These are phyloP conservation scores for Chorisops tibialis DNA, from an alignment of 2,888 invertebrate genomes.

Conservation along the genomic window DNA sequence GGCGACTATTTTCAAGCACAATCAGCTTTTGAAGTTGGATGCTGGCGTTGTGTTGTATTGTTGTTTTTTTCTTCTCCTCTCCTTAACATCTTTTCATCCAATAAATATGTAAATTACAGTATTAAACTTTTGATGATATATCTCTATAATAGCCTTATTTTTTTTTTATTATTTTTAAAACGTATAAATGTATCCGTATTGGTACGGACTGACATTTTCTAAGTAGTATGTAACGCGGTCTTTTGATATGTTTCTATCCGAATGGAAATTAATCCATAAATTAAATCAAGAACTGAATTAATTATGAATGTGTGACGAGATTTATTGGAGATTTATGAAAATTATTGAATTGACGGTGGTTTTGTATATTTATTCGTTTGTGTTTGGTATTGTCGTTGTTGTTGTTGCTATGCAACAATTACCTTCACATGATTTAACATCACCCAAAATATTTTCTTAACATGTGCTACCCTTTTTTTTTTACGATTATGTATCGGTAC, in stretches of 20 bases:
- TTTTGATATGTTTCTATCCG: background rate
- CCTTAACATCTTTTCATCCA: too few species aligned
- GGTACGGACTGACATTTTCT: background rate
- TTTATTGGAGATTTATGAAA: constrained; percentile 28
- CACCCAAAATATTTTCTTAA: constrained; percentile 44
- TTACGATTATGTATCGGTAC: background rate
- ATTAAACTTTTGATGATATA: too few species aligned
- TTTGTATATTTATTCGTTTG: background rate
- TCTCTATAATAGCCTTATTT: too few species aligned
- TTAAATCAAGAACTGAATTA: constrained; percentile 24
- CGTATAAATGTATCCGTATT: background rate
- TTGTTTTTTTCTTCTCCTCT: too few species aligned
- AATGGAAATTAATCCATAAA: constrained; percentile 26
- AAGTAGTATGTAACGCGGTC: background rate
- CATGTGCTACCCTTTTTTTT: constrained; percentile 36
- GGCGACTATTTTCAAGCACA: too few species aligned
- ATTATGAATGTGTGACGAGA: constrained; percentile 24
- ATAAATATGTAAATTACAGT: too few species aligned
- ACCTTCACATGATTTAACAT: constrained; percentile 43
- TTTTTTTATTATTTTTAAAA: too few species aligned
- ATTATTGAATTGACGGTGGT: background rate
- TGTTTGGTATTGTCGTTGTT: constrained; percentile 2
- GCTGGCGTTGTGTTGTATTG: too few species aligned
- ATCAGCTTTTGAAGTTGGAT: too few species aligned
- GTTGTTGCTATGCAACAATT: constrained; percentile 32